phyloP scores from a whole-genome alignment of 2,113 vertebrate species.

The Smithornis capensis region DNA sequence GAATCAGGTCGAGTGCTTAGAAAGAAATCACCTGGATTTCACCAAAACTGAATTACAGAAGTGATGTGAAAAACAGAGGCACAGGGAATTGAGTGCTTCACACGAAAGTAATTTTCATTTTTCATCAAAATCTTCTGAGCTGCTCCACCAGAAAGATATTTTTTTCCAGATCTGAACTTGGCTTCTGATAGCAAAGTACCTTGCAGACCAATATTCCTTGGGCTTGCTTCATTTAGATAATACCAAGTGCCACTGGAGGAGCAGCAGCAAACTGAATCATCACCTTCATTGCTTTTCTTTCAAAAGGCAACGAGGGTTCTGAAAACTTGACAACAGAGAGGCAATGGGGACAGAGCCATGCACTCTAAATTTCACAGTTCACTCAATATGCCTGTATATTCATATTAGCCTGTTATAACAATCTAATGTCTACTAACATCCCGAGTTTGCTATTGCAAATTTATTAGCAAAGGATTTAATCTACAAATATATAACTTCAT shows the following conservation, averaged over 20 bases:
- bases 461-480: background rate
- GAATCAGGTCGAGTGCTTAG: background rate
- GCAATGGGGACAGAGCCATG: background rate
- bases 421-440: background rate
- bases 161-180: background rate
- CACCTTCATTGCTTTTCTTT: background rate
- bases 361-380: background rate
- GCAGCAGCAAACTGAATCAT: constrained; percentile 8
- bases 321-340: background rate
- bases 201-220: background rate
- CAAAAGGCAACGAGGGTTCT: background rate
- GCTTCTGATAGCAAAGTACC: constrained; percentile 14
- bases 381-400: background rate
- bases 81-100: background rate
- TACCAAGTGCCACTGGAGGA: background rate
- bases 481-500: background rate
- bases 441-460: background rate
- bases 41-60: background rate
- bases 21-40: constrained; percentile 2
- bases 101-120: background rate
- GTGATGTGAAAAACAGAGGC: background rate
- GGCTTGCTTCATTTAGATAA: constrained; percentile 16
- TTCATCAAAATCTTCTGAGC: background rate
- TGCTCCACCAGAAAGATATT: background rate
- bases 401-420: background rate